Conservation (phyloP, 2,113 vertebrate species). For the Genyomyrus donnyi region DNA sequence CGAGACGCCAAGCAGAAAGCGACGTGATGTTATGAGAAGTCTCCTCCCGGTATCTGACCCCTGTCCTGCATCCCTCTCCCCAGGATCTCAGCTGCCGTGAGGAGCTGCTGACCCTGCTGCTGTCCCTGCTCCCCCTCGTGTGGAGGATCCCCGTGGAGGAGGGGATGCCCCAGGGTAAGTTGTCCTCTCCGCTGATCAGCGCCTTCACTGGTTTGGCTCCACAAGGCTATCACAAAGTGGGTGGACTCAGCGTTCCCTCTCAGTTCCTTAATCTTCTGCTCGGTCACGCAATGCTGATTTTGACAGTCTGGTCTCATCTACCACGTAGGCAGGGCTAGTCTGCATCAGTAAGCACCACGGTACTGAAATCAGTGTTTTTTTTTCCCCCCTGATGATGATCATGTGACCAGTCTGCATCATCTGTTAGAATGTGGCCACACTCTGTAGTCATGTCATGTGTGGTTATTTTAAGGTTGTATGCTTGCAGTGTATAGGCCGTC, state of each 20-base stretch:
- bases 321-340: neutral
- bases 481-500: neutral
- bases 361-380: neutral
- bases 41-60: neutral
- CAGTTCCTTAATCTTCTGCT: neutral
- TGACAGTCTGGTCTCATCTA: neutral
- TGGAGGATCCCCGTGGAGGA: slow-evolving; percentile 93
- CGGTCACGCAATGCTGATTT: neutral
- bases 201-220: neutral
- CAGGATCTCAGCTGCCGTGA: slow-evolving; percentile 91
- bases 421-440: neutral
- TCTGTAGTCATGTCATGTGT: neutral
- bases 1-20: neutral
- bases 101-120: slow-evolving; percentile 84
- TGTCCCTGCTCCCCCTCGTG: slow-evolving; percentile 86
- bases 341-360: neutral
- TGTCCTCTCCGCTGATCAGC: neutral
- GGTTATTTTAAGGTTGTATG: neutral
- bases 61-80: slow-evolving; percentile 12
- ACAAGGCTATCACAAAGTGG: neutral
- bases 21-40: neutral
- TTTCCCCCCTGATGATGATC: neutral
- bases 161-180: slow-evolving; percentile 77
- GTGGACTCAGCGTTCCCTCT: neutral
- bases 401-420: neutral